Evolutionary conservation across 2,113 vertebrate species (phyloP).

Genomic region (Camarhynchus parvulus): DNA sequence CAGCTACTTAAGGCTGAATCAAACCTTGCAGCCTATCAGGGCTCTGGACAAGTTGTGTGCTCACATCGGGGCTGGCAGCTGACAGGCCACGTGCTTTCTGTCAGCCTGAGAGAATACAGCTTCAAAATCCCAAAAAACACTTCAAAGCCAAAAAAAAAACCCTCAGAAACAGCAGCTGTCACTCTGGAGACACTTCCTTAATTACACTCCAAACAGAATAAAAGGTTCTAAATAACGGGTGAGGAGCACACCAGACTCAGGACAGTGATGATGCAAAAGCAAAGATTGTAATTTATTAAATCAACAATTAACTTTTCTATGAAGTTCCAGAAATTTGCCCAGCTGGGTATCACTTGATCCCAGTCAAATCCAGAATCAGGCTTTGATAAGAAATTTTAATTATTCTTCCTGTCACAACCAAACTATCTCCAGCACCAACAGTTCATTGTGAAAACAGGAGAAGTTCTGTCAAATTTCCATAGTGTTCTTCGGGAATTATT

Average conservation of each 20-base stretch:
- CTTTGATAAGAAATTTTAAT: neutral
- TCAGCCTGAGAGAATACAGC: neutral
- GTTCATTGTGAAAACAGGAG: neutral
- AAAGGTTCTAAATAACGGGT: accelerated
- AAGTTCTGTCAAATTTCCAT: neutral
- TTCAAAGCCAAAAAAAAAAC: neutral
- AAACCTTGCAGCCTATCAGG: neutral
- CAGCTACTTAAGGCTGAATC: neutral
- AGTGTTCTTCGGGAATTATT: neutral
- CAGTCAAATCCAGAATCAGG: neutral
- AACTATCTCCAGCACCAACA: neutral
- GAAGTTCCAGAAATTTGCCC: neutral
- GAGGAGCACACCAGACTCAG: neutral
- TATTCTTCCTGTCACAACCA: neutral
- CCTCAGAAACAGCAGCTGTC: neutral
- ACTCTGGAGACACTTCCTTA: neutral
- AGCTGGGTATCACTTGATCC: neutral
- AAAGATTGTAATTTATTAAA: accelerated
- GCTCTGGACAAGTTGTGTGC: neutral
- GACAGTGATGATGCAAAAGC: neutral
- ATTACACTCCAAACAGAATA: neutral
- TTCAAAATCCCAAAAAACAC: neutral
- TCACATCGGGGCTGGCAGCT: neutral
- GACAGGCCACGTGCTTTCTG: neutral
- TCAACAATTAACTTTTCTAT: neutral